Base-by-base conservation (phyloP, 2,797 vertebrate genomes). In the Manis javanica region DNA sequence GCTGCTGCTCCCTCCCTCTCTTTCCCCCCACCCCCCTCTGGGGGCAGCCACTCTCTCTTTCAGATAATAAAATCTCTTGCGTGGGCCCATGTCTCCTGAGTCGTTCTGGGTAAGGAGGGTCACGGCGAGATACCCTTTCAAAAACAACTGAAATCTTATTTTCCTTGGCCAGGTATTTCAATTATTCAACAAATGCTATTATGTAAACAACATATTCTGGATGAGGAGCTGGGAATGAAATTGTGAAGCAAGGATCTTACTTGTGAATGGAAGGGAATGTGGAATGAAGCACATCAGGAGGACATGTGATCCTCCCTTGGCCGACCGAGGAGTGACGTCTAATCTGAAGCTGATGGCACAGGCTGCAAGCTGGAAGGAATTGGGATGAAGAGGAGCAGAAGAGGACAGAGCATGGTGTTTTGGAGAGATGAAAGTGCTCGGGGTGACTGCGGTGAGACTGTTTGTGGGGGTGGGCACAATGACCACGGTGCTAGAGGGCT, bases 351-450 rank as follows among this genome's bases (percentile, higher is more conserved):
- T 1, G 15, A 24, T 2, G 5, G 26, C 72, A 21, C 21, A 8
- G 39, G 55, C 16, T 19, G 31, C 39, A 26, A 81, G 31, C 15
- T 21, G 13, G 23, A 63, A 39, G 61, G 39, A 23, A 4, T 7
- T 15, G 39, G 53, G 49, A 10, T 34, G 18, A 2, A 39, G 42
- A 49, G 0, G 16, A 19, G 16, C 75, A n/a, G 39, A 78, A 26
- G 31, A 9, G 78, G 18, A 26, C 63, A 49, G 11, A 39, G 8
- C 1, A 11, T 14, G 37, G 46, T 61, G 42, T 46, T 55, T 49
- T 21, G 46, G 21, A 51, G 34, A 63, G n/a, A 21, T 18, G 34
- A 23, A 71, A 13, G n/a, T 2, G 4, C 19, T 0, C 1, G 0
- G 19, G 29, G 23, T 39, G 14, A 0, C 39, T 21, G 26, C 3